These are phyloP conservation scores for Rhizoglyphus robini DNA, from an alignment of 1,140 invertebrate species.

Conservation along the genomic window DNA sequence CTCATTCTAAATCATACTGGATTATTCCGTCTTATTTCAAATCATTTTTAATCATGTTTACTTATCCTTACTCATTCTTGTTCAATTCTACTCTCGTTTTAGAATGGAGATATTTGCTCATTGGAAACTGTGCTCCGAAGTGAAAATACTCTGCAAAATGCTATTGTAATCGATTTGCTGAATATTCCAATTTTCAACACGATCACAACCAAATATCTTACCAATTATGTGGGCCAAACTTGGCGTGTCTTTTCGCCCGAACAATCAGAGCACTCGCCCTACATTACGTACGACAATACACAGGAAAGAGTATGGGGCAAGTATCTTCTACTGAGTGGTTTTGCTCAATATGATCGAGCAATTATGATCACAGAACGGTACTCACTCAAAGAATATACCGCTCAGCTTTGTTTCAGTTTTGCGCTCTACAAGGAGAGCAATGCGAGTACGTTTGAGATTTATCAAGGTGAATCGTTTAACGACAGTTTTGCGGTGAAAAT, in stretches of 20 bases:
- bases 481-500: background rate
- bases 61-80: no score
- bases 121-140: background rate
- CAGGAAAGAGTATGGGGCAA: background rate
- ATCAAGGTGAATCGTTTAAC: slow-evolving; percentile 13
- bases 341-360: background rate
- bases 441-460: background rate
- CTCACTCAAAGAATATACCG: background rate
- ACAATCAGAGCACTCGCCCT: background rate
- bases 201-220: background rate
- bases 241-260: background rate
- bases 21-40: no score
- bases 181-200: background rate
- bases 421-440: background rate
- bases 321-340: background rate
- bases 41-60: no score
- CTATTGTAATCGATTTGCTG: background rate
- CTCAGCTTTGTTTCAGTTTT: background rate
- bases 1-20: no score
- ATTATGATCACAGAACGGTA: slow-evolving; percentile 1
- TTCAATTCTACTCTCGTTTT: no score
- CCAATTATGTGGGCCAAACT: background rate
- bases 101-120: background rate
- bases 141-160: no score
- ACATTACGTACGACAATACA: background rate